Conservation (phyloP, 2,113 vertebrate species). For the Okapia johnstoni region DNA sequence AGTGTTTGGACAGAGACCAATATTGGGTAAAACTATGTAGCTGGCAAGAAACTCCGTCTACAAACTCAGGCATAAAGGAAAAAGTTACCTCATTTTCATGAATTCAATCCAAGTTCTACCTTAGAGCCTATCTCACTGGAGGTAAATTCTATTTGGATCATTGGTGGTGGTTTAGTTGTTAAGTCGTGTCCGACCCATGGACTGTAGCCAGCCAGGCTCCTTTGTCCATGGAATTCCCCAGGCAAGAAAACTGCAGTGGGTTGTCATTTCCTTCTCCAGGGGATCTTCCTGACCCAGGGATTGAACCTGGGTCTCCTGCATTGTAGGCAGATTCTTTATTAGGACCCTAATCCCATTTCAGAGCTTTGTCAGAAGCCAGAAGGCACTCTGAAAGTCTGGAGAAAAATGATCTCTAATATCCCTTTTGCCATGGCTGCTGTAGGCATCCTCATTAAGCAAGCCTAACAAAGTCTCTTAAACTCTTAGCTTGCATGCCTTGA, state of each 20-base stretch:
- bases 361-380: background rate
- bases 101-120: background rate
- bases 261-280: background rate
- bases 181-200: fast-evolving
- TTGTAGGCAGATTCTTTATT: background rate
- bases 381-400: background rate
- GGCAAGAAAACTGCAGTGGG: background rate
- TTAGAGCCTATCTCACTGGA: background rate
- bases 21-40: background rate
- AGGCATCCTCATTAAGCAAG: background rate
- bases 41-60: background rate
- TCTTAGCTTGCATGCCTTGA: background rate
- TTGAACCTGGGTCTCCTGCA: background rate
- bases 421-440: background rate
- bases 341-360: background rate
- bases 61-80: background rate
- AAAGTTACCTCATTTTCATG: background rate
- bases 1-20: background rate
- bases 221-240: background rate
- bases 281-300: background rate
- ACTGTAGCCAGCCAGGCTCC: background rate
- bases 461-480: background rate
- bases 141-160: background rate
- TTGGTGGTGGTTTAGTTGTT: background rate
- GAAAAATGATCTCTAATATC: background rate